Evolutionary conservation across 2,888 invertebrate genomes (phyloP).

Genomic region (Melanotus villosus): DNA sequence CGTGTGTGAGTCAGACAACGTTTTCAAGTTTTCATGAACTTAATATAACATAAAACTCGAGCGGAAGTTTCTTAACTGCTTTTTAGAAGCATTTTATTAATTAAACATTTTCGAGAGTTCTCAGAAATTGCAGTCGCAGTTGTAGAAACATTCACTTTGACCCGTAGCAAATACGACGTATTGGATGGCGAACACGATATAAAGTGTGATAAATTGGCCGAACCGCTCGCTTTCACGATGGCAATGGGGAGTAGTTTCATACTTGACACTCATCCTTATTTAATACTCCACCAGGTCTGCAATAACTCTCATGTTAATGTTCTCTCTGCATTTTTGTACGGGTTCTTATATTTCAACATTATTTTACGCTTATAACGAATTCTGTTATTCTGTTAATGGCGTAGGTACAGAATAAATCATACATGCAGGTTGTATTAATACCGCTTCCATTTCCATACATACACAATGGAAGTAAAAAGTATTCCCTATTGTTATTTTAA

Average conservation of each 20-base stretch:
- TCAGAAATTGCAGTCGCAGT: neutral
- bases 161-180: conserved; percentile 14
- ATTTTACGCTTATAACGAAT: conserved; percentile 32
- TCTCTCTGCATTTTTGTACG: conserved; percentile 36
- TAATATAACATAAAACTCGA: no score
- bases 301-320: conserved; percentile 44
- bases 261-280: conserved; percentile 46
- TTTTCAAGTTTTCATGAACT: no score
- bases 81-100: neutral
- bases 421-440: neutral
- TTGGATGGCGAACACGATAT: conserved; percentile 37
- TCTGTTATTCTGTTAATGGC: conserved; percentile 13
- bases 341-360: conserved; percentile 35
- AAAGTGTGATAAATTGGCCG: conserved; percentile 41
- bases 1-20: no score
- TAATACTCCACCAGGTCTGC: conserved; percentile 42
- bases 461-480: no score
- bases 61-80: no score
- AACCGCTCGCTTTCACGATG: conserved; percentile 38
- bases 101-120: neutral
- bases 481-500: conserved; percentile 6
- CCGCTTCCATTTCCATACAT: neutral
- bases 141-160: conserved; percentile 13
- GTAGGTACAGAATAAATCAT: conserved; percentile 18
- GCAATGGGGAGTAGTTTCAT: conserved; percentile 43